A percentile compares a stretch with the other conserved stretches of the same genome.
These are phyloP conservation scores for Poeciliopsis turneri DNA, from an alignment of 2,797 vertebrate species.

Conservation along the genomic window DNA sequence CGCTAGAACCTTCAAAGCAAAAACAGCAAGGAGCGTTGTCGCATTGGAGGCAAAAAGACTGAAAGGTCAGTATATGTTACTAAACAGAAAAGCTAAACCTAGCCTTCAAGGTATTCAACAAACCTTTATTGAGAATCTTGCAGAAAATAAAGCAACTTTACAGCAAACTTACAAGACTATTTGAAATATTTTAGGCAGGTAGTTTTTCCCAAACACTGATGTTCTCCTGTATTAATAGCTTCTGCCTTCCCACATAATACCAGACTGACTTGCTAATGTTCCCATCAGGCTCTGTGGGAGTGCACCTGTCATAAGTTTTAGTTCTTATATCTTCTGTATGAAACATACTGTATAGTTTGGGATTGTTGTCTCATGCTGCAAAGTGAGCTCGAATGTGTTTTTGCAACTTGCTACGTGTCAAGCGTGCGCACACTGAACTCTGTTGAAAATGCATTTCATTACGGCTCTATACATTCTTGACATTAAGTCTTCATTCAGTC, in stretches of 20 bases:
- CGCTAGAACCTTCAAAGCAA: neutral
- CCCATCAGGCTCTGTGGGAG: constrained; percentile 11
- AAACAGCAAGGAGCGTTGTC: neutral
- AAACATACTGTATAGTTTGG: neutral
- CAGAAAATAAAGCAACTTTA: neutral
- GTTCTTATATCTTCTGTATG: constrained; percentile 10
- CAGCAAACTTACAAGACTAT: neutral
- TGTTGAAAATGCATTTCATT: constrained; percentile 19
- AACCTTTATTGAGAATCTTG: neutral
- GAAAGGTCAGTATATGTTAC: neutral
- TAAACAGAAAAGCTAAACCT: neutral
- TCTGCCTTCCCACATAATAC: constrained; percentile 2
- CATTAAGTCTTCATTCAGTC: constrained; percentile 34
- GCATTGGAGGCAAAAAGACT: neutral
- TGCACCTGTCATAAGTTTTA: neutral
- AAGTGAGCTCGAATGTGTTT: neutral
- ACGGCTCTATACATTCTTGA: neutral
- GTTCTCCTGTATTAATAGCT: neutral
- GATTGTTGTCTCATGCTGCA: neutral
- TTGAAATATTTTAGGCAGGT: neutral
- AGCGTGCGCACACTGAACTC: neutral
- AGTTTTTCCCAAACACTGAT: neutral
- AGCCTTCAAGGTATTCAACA: neutral
- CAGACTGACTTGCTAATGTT: constrained; percentile 15
- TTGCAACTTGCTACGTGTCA: neutral